A percentile compares a stretch with the other conserved stretches of the same genome.
These are phyloP conservation scores for Brachionus asplanchnoidis DNA, from an alignment of 1,140 invertebrate species.

Conservation along the genomic window DNA sequence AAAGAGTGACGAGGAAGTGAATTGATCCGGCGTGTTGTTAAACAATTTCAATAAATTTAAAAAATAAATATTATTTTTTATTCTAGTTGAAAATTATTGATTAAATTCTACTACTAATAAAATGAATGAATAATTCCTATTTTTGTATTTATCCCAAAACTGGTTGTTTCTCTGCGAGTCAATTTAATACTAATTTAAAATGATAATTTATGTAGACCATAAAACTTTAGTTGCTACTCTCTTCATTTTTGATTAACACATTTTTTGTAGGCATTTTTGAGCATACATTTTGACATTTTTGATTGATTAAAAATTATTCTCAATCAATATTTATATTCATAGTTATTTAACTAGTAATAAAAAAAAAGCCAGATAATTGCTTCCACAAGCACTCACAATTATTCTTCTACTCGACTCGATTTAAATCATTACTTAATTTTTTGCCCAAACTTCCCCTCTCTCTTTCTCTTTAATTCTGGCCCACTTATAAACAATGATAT, in stretches of 20 bases:
- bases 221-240: not conserved
- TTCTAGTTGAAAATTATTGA: no score
- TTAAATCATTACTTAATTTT: not conserved
- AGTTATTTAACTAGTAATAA: not conserved
- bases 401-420: not conserved
- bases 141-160: not conserved
- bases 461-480: no score
- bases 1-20: no score
- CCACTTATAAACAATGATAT: not conserved
- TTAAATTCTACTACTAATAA: no score
- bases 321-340: not conserved
- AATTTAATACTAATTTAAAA: not conserved
- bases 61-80: no score
- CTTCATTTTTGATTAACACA: not conserved
- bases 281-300: not conserved
- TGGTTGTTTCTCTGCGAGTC: not conserved
- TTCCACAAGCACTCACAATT: not conserved
- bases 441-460: no score
- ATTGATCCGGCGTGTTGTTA: no score
- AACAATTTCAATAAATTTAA: no score
- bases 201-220: not conserved
- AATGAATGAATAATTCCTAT: not conserved
- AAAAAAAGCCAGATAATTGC: not conserved
- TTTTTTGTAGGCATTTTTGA: not conserved
- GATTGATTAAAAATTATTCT: not conserved